phyloP scores from a whole-genome alignment of 2,888 invertebrate species.

The Hoplodrina ambigua region DNA sequence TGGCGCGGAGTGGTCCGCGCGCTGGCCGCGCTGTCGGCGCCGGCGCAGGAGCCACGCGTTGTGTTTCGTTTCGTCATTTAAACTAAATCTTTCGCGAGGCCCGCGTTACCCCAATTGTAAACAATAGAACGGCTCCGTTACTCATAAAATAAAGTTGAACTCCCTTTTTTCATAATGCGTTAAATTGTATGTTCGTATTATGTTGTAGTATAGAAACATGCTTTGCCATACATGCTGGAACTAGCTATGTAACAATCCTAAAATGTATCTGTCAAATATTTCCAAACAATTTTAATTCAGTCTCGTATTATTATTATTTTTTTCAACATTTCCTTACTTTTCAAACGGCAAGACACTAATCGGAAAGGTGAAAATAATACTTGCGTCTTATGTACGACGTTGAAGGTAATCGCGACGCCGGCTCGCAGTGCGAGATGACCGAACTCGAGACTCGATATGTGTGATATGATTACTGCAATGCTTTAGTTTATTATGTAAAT shows the following conservation, averaged over 20 bases:
- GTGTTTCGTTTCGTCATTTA: not conserved
- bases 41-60: not conserved
- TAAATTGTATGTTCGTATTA: constrained; percentile 18
- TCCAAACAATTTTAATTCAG: not conserved
- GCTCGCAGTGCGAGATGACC: not conserved
- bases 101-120: not conserved
- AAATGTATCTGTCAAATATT: not conserved
- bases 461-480: constrained; percentile 27
- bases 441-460: constrained; percentile 17
- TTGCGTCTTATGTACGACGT: not conserved
- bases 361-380: constrained; percentile 5
- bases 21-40: not conserved
- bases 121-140: not conserved
- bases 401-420: not conserved
- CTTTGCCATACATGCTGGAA: not conserved
- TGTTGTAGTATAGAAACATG: constrained; percentile 8
- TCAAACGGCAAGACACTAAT: not conserved
- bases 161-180: constrained; percentile 7
- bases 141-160: not conserved
- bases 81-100: not conserved
- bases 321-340: not conserved
- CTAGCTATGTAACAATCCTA: not conserved
- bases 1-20: not conserved
- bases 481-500: constrained; percentile 28
- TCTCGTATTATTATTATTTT: not conserved